phyloP scores from a whole-genome alignment of 2,888 invertebrate species.

The Altica lythri region DNA sequence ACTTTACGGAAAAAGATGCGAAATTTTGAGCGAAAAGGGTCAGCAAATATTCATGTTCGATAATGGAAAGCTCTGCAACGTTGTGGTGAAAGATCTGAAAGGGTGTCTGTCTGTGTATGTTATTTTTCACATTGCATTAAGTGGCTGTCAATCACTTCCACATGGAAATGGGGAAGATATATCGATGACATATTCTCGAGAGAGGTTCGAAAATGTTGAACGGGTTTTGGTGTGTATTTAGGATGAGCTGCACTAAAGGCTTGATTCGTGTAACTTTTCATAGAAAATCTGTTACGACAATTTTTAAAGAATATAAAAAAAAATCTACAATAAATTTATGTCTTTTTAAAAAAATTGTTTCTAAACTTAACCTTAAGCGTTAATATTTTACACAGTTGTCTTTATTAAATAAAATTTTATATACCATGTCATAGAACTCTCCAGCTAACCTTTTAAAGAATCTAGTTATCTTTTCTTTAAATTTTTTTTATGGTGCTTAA shows the following conservation, averaged over 20 bases:
- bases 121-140: conserved; percentile 39
- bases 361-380: no score
- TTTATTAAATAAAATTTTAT: no score
- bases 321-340: no score
- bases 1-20: conserved; percentile 5
- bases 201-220: conserved; percentile 7
- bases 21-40: conserved; percentile 32
- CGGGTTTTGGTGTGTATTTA: neutral
- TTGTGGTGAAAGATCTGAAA: conserved; percentile 27
- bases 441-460: no score
- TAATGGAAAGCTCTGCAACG: conserved; percentile 31
- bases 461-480: no score
- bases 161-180: conserved; percentile 34
- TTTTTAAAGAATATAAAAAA: no score
- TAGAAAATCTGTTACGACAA: no score
- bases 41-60: conserved; percentile 39
- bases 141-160: conserved; percentile 41
- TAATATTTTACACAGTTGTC: no score
- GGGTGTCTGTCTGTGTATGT: conserved; percentile 33
- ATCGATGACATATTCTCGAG: conserved; percentile 31
- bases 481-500: no score
- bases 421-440: no score
- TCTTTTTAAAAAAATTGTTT: no score
- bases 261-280: no score
- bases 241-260: neutral